Evolutionary conservation across 2,113 vertebrate genomes (phyloP), one percentile per base, ranked within the genome.

Genomic region (Oncorhynchus masou): DNA sequence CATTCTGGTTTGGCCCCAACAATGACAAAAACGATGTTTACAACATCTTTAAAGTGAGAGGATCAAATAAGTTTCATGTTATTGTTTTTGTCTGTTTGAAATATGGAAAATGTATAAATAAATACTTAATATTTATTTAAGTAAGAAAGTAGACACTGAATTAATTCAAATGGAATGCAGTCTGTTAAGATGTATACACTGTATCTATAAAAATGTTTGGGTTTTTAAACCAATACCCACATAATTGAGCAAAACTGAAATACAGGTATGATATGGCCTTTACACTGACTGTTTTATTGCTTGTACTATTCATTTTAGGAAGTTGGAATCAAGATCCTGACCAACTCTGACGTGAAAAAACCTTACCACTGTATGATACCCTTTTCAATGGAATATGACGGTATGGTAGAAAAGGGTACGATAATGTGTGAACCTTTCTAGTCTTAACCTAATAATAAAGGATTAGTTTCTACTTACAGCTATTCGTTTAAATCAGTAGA

Each of bases 301-400:
- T 3, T 27, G n/a, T 31, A 24, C 5, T 77, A 16, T 78, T 34
- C 16, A 7, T 78, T 83, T 4, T 31, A 94, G 93, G 70, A 71
- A 24, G 71, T 91, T 24, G 92, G 91, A 71, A 73, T 94, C 8
- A 93, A 93, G 83, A 34, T 89, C 5, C 6, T 91, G 77, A 93
- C 91, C 25, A 94, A 93, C 73, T 79, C 83, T 0, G 73, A 87
- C 5, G 88, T 92, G 78, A 93, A 81, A 57, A 87, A 88, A 71
- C 90, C 91, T 5, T 0, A 70, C 0, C 0, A 79, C 20, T 93
- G 92, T 64, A 11, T 9, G 1, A 45, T 45, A 39, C 39, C 8
- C 7, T 9, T 9, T 5, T 1, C 20, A 60, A 60, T 20, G 59
- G 19, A 8, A n/a, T 22, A 60, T 60, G 19, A 20, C 57, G 1